A percentile compares a stretch with the other conserved stretches of the same genome.
Evolutionary conservation across 2,888 invertebrate genomes (phyloP).

Genomic region (Polia nebulosa): DNA sequence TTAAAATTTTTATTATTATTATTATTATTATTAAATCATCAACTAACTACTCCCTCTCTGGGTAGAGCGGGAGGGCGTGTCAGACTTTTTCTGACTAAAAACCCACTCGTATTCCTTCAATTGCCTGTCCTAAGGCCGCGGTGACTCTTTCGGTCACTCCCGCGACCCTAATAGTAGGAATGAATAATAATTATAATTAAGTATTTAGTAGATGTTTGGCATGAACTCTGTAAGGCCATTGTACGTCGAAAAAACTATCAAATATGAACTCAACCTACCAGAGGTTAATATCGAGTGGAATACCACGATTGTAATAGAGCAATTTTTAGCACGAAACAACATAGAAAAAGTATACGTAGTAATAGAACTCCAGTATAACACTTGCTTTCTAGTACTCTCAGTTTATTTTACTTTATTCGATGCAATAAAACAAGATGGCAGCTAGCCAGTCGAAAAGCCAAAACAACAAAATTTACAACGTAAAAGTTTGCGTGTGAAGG

Average conservation of each 20-base stretch:
- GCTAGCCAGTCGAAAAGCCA: constrained; percentile 57
- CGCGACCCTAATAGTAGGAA: too few relatives aligned
- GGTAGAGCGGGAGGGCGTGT: neutral
- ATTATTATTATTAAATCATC: too few relatives aligned
- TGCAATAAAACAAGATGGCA: constrained; percentile 58
- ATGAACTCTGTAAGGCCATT: neutral
- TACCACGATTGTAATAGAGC: constrained; percentile 14
- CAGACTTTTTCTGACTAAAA: neutral
- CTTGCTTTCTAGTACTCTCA: constrained; percentile 7
- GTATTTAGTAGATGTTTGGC: too few relatives aligned
- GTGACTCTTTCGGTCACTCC: neutral
- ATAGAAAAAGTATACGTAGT: neutral
- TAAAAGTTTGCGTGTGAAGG: constrained; percentile 74
- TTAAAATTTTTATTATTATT: too few relatives aligned
- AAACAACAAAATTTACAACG: constrained; percentile 64
- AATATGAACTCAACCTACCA: neutral
- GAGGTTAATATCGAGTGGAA: neutral
- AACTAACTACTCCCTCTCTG: neutral
- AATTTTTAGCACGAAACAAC: constrained; percentile 7
- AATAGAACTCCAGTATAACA: constrained; percentile 4
- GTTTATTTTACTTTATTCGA: constrained; percentile 37
- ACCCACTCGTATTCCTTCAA: neutral
- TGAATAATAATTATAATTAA: too few relatives aligned
- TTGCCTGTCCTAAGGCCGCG: neutral
- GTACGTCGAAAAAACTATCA: neutral